Evolutionary conservation across 2,888 invertebrate genomes (phyloP), one percentile per base, ranked within the genome.

Genomic region (Candidula unifasciata): DNA sequence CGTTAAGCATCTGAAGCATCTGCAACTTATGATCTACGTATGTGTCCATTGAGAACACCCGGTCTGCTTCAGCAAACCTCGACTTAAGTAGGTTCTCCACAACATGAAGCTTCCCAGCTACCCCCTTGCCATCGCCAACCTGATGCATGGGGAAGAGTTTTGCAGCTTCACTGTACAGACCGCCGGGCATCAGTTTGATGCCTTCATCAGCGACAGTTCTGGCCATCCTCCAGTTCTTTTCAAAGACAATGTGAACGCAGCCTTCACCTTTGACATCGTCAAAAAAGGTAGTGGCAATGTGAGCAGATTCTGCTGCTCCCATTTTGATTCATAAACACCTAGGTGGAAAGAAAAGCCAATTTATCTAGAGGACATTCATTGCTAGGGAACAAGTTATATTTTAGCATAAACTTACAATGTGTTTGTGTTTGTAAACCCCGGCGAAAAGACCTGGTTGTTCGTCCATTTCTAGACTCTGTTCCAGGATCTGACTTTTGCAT

Each of bases 81-180:
- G 71, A 33, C 27, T 35, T 57, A 10, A 66, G 37, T n/a, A 21
- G 27, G 27, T 54, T 64, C 69, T 80, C 80, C 16, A 84, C 35
- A 52, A 80, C 76, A 2, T 57, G 60, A 2, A 85, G 68, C 54
- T 66, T 66, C 10, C 85, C 81, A 44, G 77, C 76, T 5, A 82
- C 77, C 60, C 85, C 85, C 57, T 78, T 85, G 57, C 85, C 85
- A 77, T 81, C 84, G 30, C 81, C 85, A 27, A 85, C 68, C 44
- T 85, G 85, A 77, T 85, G 85, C 24, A 30, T 69, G 44, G 81
- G 85, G 13, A 35, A 76, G 13, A 69, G 52, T 30, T 30, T 37
- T 18, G 44, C 73, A 30, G 69, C 6, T 16, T 68, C 57, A 21
- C 27, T 27, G 35, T 77, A 44, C 1, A n/a, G 18, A 35, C 80